Percentiles rank a stretch among this genome's conserved stretches.
Conservation (phyloP, 2,113 vertebrate genomes). For the Conger conger region DNA sequence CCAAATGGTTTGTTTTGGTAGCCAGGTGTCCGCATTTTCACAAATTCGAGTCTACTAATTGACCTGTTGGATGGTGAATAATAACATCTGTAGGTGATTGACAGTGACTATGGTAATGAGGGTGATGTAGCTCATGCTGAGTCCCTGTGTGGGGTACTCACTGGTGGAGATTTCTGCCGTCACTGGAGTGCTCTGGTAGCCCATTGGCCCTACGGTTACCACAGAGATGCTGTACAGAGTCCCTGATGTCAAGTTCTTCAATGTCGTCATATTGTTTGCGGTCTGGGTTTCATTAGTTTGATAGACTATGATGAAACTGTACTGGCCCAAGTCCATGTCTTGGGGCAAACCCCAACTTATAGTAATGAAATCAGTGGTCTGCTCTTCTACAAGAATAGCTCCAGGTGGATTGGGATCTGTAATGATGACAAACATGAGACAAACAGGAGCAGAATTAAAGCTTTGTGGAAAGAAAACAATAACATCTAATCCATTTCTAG, state of each 20-base stretch:
- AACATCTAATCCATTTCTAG: background rate
- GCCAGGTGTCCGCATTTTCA: too few species aligned
- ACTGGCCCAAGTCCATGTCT: constrained; percentile 29
- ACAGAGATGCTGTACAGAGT: constrained; percentile 43
- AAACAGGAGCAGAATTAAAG: background rate
- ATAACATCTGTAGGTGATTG: background rate
- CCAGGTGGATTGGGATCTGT: constrained; percentile 52
- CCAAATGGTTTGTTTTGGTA: too few species aligned
- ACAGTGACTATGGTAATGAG: background rate
- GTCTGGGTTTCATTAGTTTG: background rate
- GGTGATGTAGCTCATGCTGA: background rate
- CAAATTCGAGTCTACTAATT: too few species aligned
- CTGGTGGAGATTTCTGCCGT: constrained; percentile 47
- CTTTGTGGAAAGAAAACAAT: background rate
- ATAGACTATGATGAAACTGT: background rate
- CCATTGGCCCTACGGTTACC: constrained; percentile 41
- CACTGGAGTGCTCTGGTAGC: constrained; percentile 41
- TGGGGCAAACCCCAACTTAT: constrained; percentile 42
- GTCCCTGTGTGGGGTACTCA: constrained; percentile 43
- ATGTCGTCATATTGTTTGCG: background rate
- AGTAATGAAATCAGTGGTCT: constrained; percentile 39
- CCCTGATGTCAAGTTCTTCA: constrained; percentile 43
- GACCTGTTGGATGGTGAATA: background rate
- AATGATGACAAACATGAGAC: background rate
- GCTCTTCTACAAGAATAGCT: background rate